Evolutionary conservation across 1,140 invertebrate species (phyloP), one percentile per base, ranked within the genome.

Genomic region (Dendrolimus punctatus): DNA sequence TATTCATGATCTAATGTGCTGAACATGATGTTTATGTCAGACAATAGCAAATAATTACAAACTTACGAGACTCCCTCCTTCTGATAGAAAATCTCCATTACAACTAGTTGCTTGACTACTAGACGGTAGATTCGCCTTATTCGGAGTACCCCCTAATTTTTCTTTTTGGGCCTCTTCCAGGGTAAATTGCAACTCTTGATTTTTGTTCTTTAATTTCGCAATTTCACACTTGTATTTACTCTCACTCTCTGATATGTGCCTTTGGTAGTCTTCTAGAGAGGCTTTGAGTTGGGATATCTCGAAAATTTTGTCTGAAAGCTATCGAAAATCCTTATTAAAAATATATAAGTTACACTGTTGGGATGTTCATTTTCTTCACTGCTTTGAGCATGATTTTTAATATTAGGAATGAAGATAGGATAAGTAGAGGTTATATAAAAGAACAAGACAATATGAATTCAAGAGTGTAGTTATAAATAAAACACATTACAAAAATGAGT

Each of bases 221-320:
- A 87, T 80, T 62, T 88, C 88, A 64, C 82, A 85, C 61, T 86
- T 87, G 62, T 84, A 85, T 73, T 81, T 88, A 51, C 76, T 90
- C 58, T 92, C 90, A 47, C 88, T 86, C 62, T 91, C 88, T 51
- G 88, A 87, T 41, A 94, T 71, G 57, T 91, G 91, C 63, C 88
- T 89, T 68, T 94, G 91, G 45, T 94, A 85, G 60, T 91, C 89
- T 42, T 90, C 88, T 57, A 94, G 88, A 51, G 90, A 89, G 8
- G 92, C 90, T 52, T 88, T 90, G 37, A 92, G 84, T 59, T 90
- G 88, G 56, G 90, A 89, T 51, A 95, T 87, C 81, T 94, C 92
- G 54, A 90, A 90, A 51, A 93, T 91, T 78, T 93, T 94, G 66
- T 95, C 93, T 62, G 91, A 90, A 64, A 94, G 89, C 90, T 94